Conservation (phyloP, 2,888 invertebrate genomes). For the Acanthococcus lagerstroemiae region DNA sequence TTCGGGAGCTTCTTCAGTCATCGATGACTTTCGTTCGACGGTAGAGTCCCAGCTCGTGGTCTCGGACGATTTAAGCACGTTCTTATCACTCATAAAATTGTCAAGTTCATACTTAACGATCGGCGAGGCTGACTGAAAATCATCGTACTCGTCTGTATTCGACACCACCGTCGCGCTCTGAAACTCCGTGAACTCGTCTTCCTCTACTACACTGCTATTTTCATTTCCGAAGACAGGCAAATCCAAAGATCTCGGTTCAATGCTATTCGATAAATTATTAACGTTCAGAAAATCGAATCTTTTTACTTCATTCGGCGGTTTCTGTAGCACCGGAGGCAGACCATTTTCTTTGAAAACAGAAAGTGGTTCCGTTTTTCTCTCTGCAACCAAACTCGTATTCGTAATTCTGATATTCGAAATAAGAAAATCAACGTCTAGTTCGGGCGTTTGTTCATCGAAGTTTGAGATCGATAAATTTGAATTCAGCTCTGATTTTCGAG, state of each 20-base stretch:
- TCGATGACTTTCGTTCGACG: not conserved
- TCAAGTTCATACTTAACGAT: conserved; percentile 8
- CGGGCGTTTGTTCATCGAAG: not conserved
- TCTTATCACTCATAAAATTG: conserved; percentile 13
- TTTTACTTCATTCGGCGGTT: not conserved
- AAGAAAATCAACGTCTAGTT: not conserved
- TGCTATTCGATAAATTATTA: not conserved
- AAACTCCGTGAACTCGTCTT: conserved; percentile 47
- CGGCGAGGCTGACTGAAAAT: conserved; percentile 34
- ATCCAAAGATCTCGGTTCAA: conserved; percentile 16
- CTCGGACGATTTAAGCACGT: conserved; percentile 10
- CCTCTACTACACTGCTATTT: conserved; percentile 16
- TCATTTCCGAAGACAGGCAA: not conserved
- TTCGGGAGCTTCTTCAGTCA: not conserved
- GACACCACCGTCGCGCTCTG: conserved; percentile 40
- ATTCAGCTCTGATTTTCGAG: not conserved
- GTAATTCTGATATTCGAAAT: not conserved
- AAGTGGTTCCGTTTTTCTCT: not conserved
- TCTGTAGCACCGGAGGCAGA: not conserved
- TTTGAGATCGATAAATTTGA: not conserved
- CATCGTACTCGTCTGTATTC: conserved; percentile 34
- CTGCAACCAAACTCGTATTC: not conserved
- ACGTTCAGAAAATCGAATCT: conserved; percentile 6
- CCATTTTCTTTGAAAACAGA: not conserved
- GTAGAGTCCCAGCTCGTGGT: not conserved